Conservation (phyloP, 2,888 invertebrate species). For the Pyrgus malvae region DNA sequence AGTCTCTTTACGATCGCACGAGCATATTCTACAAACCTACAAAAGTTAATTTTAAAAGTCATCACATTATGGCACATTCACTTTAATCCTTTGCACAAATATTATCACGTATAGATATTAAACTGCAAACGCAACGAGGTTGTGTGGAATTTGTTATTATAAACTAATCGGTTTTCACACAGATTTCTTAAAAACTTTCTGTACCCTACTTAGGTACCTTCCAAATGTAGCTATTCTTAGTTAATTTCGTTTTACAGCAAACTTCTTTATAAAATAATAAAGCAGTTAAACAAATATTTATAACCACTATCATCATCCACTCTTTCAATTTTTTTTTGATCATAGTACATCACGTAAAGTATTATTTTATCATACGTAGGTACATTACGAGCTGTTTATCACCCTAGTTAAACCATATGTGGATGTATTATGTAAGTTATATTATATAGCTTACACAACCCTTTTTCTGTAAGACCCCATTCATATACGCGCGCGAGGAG, state of each 20-base stretch:
- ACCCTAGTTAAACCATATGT: not conserved
- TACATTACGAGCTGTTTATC: not conserved
- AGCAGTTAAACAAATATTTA: too few species aligned
- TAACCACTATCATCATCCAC: too few species aligned
- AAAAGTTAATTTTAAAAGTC: constrained; percentile 68
- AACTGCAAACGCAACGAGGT: not conserved
- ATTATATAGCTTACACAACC: constrained; percentile 21
- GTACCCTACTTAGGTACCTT: too few species aligned
- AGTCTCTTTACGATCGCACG: constrained; percentile 49
- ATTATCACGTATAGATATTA: not conserved
- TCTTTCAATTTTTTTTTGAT: too few species aligned
- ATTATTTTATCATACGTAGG: not conserved
- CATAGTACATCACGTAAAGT: too few species aligned
- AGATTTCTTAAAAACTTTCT: too few species aligned
- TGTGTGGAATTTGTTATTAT: not conserved
- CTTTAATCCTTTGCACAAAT: constrained; percentile 43
- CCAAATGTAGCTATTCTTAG: too few species aligned
- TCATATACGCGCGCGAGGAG: constrained; percentile 36
- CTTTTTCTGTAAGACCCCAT: constrained; percentile 43
- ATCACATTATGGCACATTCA: constrained; percentile 57
- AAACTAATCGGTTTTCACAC: too few species aligned
- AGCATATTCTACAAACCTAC: constrained; percentile 51
- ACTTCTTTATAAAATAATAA: too few species aligned
- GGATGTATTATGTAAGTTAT: not conserved
- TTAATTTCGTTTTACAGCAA: too few species aligned